phyloP scores from a whole-genome alignment of 2,888 invertebrate species.

The Drosophila paramelanica region DNA sequence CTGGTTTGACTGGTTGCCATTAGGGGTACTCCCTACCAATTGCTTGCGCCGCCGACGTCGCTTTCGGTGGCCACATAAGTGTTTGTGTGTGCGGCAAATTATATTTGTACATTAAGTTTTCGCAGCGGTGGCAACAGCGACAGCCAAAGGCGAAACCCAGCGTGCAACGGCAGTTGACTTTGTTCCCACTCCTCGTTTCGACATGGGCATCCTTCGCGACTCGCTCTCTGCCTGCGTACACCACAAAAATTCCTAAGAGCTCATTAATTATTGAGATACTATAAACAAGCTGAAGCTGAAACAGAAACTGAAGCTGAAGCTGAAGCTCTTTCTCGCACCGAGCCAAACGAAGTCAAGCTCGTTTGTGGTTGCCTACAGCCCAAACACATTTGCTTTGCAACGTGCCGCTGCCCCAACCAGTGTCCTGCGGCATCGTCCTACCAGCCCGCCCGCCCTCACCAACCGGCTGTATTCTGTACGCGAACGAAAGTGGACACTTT shows the following conservation, averaged over 20 bases:
- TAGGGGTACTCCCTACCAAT: constrained; percentile 28
- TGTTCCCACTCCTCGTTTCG: constrained; percentile 43
- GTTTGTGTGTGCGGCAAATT: constrained; percentile 79
- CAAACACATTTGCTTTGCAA: constrained; percentile 72
- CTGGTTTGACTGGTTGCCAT: constrained; percentile 55
- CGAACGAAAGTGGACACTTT: constrained; percentile 67
- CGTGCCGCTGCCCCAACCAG: constrained; percentile 18
- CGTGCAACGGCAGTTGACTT: constrained; percentile 75
- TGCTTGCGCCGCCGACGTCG: constrained; percentile 28
- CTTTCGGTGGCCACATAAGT: constrained; percentile 72
- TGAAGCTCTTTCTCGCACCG: constrained; percentile 27
- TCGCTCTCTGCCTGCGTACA: constrained; percentile 51
- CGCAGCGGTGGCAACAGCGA: constrained; percentile 57
- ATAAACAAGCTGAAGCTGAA: constrained; percentile 73
- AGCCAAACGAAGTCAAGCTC: constrained; percentile 76
- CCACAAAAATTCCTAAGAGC: constrained; percentile 81
- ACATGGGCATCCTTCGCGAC: constrained; percentile 33
- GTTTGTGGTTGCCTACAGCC: constrained; percentile 77
- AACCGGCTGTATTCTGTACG: constrained; percentile 5
- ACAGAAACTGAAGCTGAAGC: constrained; percentile 20
- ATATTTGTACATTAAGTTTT: constrained; percentile 80
- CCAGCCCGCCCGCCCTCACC: not conserved
- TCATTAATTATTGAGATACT: constrained; percentile 83
- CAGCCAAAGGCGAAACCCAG: constrained; percentile 53
- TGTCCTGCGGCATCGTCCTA: constrained; percentile 40